Evolutionary conservation across 2,888 invertebrate genomes (phyloP), one percentile per base, ranked within the genome.

Genomic region (Teleiodes luculella): DNA sequence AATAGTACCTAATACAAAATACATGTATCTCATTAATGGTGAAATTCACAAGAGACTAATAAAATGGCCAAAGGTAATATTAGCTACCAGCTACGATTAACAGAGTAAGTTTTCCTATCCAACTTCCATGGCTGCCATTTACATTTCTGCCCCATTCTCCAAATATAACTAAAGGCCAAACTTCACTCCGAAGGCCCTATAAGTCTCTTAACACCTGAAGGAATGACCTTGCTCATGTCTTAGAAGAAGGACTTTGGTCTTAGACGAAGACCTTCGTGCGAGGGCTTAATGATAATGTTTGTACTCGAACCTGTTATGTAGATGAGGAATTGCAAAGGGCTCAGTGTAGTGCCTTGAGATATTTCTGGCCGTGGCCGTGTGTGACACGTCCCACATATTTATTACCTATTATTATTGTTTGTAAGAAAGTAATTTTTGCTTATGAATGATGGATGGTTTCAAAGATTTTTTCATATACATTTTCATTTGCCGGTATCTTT

Each of bases 201-300:
- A 31, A 8, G 46, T 46, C 46, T 46, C 16, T 3, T 31, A 46
- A 31, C 11, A 24, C 20, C n/a, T 10, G 18, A 24, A 43, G n/a
- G 24, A 28, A 43, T 20, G 14, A n/a, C 43, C 43, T 43, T n/a
- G 43, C 43, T 13, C 20, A 28, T 57, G 43, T 43, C 43, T 24
- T 28, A 43, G 5, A 43, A 7, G 43, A 43, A 28, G 43, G 43
- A 43, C 43, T 28, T 43, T 7, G 43, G 57, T 28, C 28, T 41
- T 11, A 11, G 18, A 4, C 39, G 18, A 41, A 18, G 39, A 10
- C 18, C 11, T 11, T 8, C 11, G 6, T 18, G 16, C 39, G 18
- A 41, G 39, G 58, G 59, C 62, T 39, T 18, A 41, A 41, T 18
- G 39, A 18, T 41, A 20, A 43, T 43, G 13, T 24, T 43, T 20